Conservation (phyloP, 1,140 invertebrate species). For the Pogonomyrmex californicus region DNA sequence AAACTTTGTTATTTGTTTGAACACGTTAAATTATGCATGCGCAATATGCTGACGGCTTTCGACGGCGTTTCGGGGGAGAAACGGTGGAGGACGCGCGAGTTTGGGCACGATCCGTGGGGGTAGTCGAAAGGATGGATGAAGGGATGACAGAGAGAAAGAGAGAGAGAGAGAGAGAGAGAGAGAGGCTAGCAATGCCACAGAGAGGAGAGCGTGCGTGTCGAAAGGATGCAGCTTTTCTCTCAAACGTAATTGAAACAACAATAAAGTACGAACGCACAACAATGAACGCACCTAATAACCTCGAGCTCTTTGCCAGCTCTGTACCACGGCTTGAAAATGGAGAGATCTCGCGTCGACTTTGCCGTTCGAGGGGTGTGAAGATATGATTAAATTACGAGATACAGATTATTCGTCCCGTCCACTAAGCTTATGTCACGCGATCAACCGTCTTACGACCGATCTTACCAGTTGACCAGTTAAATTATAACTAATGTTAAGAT, state of each 20-base stretch:
- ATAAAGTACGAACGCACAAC: slow-evolving; percentile 80
- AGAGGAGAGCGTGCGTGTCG: slow-evolving; percentile 64
- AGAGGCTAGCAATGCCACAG: neutral
- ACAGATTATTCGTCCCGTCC: slow-evolving; percentile 24
- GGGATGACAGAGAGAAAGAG: slow-evolving; percentile 12
- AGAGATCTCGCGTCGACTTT: slow-evolving; percentile 56
- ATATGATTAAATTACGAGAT: slow-evolving; percentile 70
- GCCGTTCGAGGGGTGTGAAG: slow-evolving; percentile 68
- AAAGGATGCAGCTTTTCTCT: slow-evolving; percentile 65
- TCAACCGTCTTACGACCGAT: neutral
- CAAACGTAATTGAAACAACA: slow-evolving; percentile 82
- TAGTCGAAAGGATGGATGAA: slow-evolving; percentile 37
- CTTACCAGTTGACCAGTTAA: neutral
- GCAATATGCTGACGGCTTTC: slow-evolving; percentile 83
- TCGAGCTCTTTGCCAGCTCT: slow-evolving; percentile 75
- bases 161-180: slow-evolving; percentile 15
- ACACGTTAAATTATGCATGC: slow-evolving; percentile 87
- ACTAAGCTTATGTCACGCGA: neutral
- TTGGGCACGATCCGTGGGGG: slow-evolving; percentile 54
- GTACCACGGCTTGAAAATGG: slow-evolving; percentile 53
- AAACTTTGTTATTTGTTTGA: slow-evolving; percentile 87
- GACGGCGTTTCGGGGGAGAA: slow-evolving; percentile 51
- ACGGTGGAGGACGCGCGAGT: slow-evolving; percentile 33
- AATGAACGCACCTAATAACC: slow-evolving; percentile 78
- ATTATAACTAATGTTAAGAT: neutral